phyloP scores from a whole-genome alignment of 1,140 invertebrate species.

The Philotrypesis tridentata region DNA sequence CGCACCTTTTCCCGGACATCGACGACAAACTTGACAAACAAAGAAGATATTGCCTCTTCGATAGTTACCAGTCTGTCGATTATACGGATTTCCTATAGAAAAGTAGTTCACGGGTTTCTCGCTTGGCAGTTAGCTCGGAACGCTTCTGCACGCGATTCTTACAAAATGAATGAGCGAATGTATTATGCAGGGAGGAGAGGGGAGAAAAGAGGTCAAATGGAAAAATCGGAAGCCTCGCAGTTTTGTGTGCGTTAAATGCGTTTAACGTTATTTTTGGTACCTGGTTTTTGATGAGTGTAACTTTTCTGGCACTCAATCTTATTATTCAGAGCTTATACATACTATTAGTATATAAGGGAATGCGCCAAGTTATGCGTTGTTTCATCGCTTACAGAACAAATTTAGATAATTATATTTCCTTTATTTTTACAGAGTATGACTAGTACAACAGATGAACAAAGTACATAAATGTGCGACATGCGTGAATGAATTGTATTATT shows the following conservation, averaged over 20 bases:
- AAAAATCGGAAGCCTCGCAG: slow-evolving; percentile 13
- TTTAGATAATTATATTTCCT: slow-evolving; percentile 31
- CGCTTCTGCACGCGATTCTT: slow-evolving; percentile 5
- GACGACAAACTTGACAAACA: slow-evolving; percentile 50
- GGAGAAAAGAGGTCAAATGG: background rate
- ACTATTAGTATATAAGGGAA: background rate
- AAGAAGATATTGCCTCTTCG: slow-evolving; percentile 23
- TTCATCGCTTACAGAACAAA: slow-evolving; percentile 11
- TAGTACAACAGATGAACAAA: slow-evolving; percentile 52
- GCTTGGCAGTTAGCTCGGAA: slow-evolving; percentile 10
- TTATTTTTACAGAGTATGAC: slow-evolving; percentile 53
- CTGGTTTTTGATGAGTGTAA: slow-evolving; percentile 47
- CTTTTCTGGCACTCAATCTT: slow-evolving; percentile 6
- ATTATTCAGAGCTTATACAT: slow-evolving; percentile 29
- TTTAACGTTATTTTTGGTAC: slow-evolving; percentile 59
- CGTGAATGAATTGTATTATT: slow-evolving; percentile 50
- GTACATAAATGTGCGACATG: slow-evolving; percentile 28
- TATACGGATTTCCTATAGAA: slow-evolving; percentile 26
- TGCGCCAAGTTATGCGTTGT: background rate
- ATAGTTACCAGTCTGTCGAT: slow-evolving; percentile 26
- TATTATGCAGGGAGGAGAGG: background rate
- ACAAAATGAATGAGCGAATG: background rate
- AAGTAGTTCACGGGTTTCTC: background rate
- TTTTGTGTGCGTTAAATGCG: slow-evolving; percentile 29
- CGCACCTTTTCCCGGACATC: slow-evolving; percentile 69